phyloP scores from a whole-genome alignment of 2,888 invertebrate genomes.

The Melanostoma mellinum region DNA sequence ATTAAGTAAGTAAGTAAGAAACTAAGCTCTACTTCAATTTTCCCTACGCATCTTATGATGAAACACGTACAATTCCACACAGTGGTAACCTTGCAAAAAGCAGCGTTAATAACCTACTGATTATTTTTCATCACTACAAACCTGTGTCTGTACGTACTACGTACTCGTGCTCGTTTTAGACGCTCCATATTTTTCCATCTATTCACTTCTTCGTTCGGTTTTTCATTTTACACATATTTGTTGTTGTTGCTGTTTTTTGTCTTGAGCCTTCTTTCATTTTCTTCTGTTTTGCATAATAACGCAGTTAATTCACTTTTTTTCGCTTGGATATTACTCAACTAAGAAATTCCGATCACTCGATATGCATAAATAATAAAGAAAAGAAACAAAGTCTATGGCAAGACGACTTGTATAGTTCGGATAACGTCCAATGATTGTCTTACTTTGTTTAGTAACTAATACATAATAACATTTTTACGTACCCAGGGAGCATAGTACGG shows the following conservation, averaged over 20 bases:
- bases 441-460: constrained; percentile 56
- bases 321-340: constrained; percentile 62
- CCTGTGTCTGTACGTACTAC: not conserved
- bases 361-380: constrained; percentile 57
- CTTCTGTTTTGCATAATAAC: constrained; percentile 66
- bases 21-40: too few relatives aligned
- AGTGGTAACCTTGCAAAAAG: not conserved
- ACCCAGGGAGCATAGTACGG: constrained; percentile 5
- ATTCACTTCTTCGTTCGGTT: constrained; percentile 4
- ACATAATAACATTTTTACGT: constrained; percentile 32
- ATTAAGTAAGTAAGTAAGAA: too few relatives aligned
- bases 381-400: not conserved
- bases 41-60: too few relatives aligned
- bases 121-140: constrained; percentile 8
- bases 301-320: constrained; percentile 48
- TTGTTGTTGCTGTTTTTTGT: constrained; percentile 7
- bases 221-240: not conserved
- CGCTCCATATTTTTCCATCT: constrained; percentile 14
- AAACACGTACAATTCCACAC: too few relatives aligned
- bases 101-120: constrained; percentile 36
- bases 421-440: constrained; percentile 67
- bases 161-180: not conserved
- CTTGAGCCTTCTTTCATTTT: constrained; percentile 25
- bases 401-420: constrained; percentile 34
- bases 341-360: constrained; percentile 65